phyloP scores from a whole-genome alignment of 2,113 vertebrate species.

The Chlorocebus sabaeus region DNA sequence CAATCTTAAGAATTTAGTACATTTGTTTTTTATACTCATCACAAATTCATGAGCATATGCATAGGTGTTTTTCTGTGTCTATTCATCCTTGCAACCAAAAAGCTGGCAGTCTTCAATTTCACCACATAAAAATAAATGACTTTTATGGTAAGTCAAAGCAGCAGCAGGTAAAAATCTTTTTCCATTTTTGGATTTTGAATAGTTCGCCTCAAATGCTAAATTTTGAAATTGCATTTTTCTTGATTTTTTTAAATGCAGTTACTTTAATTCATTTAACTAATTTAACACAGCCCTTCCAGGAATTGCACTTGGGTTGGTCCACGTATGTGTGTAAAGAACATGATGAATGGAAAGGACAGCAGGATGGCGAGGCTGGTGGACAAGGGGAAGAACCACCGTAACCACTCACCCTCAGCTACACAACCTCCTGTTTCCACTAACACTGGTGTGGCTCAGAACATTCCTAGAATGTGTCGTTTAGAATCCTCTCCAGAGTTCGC shows the following conservation, averaged over 20 bases:
- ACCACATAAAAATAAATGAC: accelerated
- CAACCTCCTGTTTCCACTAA: background rate
- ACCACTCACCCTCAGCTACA: background rate
- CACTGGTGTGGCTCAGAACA: background rate
- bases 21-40: background rate
- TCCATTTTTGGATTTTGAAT: background rate
- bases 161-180: background rate
- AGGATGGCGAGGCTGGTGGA: too few relatives aligned
- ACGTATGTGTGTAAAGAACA: accelerated
- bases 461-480: background rate
- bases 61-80: background rate
- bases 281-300: too few relatives aligned
- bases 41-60: background rate
- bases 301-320: too few relatives aligned
- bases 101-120: background rate
- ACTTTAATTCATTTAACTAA: background rate
- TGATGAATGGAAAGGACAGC: accelerated
- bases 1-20: background rate
- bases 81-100: background rate
- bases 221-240: conserved; percentile 3
- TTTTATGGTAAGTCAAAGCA: background rate
- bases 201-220: conserved; percentile 37
- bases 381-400: accelerated
- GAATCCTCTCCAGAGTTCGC: background rate
- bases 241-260: background rate